These are phyloP conservation scores for Melanotus villosus DNA, from an alignment of 2,888 invertebrate species.

Conservation along the genomic window DNA sequence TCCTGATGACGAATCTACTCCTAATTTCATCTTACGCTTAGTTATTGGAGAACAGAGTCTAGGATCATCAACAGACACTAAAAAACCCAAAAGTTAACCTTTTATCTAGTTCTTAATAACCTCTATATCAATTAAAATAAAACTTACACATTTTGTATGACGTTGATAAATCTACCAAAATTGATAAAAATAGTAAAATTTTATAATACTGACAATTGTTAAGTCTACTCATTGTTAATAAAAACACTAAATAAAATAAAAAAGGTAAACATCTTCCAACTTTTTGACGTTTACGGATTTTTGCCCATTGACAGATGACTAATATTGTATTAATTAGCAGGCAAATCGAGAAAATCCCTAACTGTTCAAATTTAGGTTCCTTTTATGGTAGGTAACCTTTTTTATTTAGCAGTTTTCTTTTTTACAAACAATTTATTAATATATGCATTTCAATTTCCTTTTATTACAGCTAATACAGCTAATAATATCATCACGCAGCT, in stretches of 20 bases:
- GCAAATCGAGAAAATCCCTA: neutral
- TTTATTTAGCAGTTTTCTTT: no score
- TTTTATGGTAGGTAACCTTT: no score
- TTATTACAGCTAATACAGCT: no score
- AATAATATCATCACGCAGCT: no score
- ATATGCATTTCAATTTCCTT: no score
- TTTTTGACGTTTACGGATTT: neutral
- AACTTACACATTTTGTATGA: slow-evolving; percentile 22
- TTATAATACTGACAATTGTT: neutral
- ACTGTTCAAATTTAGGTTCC: no score
- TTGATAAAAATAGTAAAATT: slow-evolving; percentile 1
- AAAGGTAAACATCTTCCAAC: neutral
- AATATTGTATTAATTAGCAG: neutral
- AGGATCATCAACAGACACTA: slow-evolving; percentile 47
- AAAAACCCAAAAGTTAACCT: slow-evolving; percentile 12
- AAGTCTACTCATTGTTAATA: slow-evolving; percentile 6
- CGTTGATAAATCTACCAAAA: neutral
- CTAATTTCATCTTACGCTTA: slow-evolving; percentile 56
- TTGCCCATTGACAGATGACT: neutral
- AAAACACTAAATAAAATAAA: neutral
- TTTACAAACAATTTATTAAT: no score
- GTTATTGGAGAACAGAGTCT: slow-evolving; percentile 48
- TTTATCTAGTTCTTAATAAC: neutral
- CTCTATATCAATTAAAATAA: no score
- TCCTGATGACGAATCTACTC: slow-evolving; percentile 55